Conservation (phyloP, 2,797 vertebrate genomes). For the Psittacula derbiana region DNA sequence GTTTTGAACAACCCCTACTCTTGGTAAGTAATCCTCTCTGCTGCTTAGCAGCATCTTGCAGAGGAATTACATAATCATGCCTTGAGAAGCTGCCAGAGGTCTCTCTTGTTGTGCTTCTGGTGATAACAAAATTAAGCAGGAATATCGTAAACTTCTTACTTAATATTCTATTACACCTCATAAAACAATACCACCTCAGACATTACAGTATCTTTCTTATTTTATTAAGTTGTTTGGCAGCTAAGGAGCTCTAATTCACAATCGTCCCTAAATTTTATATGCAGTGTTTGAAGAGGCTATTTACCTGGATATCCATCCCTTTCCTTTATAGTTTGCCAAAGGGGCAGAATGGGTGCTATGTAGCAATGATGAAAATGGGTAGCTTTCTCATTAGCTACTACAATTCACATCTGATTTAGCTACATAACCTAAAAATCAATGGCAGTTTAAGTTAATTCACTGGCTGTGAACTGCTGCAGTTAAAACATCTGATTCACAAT, state of each 20-base stretch:
- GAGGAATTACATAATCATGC: not conserved
- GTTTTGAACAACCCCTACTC: not conserved
- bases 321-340: not conserved
- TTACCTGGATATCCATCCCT: not conserved
- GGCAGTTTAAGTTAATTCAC: constrained; percentile 10
- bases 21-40: not conserved
- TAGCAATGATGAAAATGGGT: not conserved
- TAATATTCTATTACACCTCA: constrained; percentile 8
- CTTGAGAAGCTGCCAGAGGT: not conserved
- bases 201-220: not conserved
- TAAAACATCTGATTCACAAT: constrained; percentile 3
- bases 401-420: not conserved
- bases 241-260: not conserved
- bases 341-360: not conserved
- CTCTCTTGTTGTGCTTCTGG: not conserved
- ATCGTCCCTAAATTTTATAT: not conserved
- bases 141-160: not conserved
- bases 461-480: not conserved
- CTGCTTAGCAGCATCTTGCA: not conserved
- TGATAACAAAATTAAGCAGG: constrained; percentile 17
- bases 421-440: constrained; percentile 11
- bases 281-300: not conserved
- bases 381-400: not conserved
- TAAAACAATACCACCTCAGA: not conserved
- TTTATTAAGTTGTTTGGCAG: not conserved